Conservation (phyloP, 2,888 invertebrate species). For the Latheticus oryzae region DNA sequence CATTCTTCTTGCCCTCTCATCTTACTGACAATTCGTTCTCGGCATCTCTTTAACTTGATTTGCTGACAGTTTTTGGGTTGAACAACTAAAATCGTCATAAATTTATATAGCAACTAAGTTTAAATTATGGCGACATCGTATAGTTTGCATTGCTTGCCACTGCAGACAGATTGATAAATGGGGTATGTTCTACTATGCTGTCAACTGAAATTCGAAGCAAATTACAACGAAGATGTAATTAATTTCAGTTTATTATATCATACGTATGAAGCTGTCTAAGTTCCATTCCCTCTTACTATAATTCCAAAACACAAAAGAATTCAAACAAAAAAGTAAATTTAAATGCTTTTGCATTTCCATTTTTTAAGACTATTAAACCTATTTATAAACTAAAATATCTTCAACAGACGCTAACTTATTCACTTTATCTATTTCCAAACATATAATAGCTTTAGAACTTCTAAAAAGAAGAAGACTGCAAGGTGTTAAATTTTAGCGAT, state of each 20-base stretch:
- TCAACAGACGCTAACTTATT: not conserved
- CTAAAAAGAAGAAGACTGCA: too few relatives aligned
- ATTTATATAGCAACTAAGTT: conserved; percentile 39
- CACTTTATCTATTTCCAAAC: too few relatives aligned
- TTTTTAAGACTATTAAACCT: conserved; percentile 1
- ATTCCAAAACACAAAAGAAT: too few relatives aligned
- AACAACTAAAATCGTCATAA: conserved; percentile 31
- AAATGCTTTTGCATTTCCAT: too few relatives aligned
- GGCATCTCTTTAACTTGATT: conserved; percentile 13
- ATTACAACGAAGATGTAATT: conserved; percentile 43
- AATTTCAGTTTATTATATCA: conserved; percentile 39
- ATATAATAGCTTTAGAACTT: too few relatives aligned
- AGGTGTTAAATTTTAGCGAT: too few relatives aligned
- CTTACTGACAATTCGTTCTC: conserved; percentile 43
- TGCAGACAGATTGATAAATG: conserved; percentile 48
- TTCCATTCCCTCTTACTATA: too few relatives aligned
- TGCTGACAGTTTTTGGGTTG: conserved; percentile 29
- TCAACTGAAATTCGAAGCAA: conserved; percentile 44
- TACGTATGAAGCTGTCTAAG: conserved; percentile 5
- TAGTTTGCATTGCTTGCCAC: conserved; percentile 43
- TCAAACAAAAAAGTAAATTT: too few relatives aligned
- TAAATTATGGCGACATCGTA: conserved; percentile 45
- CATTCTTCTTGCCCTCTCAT: conserved; percentile 46
- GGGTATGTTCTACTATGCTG: conserved; percentile 41
- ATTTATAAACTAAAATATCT: not conserved